Base-by-base conservation (phyloP, 2,888 invertebrate genomes). In the Tortrix viridana region DNA sequence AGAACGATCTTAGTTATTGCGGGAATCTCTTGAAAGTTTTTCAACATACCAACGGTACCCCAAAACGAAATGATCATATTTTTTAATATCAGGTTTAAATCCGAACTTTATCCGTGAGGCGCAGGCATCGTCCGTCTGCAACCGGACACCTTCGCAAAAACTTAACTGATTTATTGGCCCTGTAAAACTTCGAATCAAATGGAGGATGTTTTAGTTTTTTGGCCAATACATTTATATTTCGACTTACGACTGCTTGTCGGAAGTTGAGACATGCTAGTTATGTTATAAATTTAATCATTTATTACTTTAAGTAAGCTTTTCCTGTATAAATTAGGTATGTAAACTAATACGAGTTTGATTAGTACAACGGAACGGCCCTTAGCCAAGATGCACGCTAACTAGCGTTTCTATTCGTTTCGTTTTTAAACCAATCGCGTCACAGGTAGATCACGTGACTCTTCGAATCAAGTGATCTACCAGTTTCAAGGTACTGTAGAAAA, bases 101-200 rank as follows among this genome's bases (percentile, higher is more conserved):
- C 26, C 14, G 43, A 44, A 55, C 43, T 6, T 53, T 53, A 44
- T 18, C 18, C 44, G 54, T 44, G n/a, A 9, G 54, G 44, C 5
- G 41, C 41, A 41, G 41, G 16, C 41, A 16, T 41, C 16, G 18
- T 14, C 22, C 41, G 50, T 46, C 52, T 58, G 63, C 16, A 63
- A 63, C 53, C 20, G 38, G 63, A 63, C 20, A 60, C 52, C 57
- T 63, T 63, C 43, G 52, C 57, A 58, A 63, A 63, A 63, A 58
- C 18, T n/a, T 52, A 52, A 62, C 56, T 57, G 62, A 62, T 57
- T 57, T 62, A 62, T 62, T 56, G 46, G 7, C 50, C 44, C 26
- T 46, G 52, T 57, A 57, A 57, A 61, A 38, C 18, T 56, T 43
- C 44, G 38, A 37, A 52, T 56, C 46, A 62, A 59, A 56, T 50